Base-by-base conservation (phyloP, 1,140 invertebrate species). In the Paraescarpia echinospica region DNA sequence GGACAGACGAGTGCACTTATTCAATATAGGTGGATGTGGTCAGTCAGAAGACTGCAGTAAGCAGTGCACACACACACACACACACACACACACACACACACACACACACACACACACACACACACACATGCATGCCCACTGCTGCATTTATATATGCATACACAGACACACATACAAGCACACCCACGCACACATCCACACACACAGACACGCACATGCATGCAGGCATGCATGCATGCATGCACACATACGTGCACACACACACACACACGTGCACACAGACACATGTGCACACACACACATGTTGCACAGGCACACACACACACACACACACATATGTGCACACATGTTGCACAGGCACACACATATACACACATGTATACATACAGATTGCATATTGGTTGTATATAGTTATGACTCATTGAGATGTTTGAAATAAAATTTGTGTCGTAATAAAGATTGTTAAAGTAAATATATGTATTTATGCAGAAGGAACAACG, bases 241-340 rank as follows among this genome's bases (percentile, higher is more conserved):
- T 34, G 41, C 91, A 5, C 35, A 48, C 48, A 59, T 9, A 91
- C 91, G 0, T 34, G 41, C 48, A 59, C n/a, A 35, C 91, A 91
- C 35, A 91, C 91, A 34, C 35, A 59, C 48, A 91, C n/a, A 91
- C 34, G 41, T 34, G 31, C 91, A 35, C n/a, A 27, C 48, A 59
- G 6, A 91, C 91, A 91, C 35, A 48, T 31, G 41, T 1, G 1
- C 48, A 91, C 18, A 91, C 34, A 91, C 0, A 48, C 91, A 34
- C 14, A 48, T 12, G 12, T 27, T 41, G 12, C 41, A 41, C 12
- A 41, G 4, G 12, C 12, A 41, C 41, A 41, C 12, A 41, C 41
- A 41, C 12, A 41, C 41, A 41, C 12, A 41, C 41, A 41, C 12
- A 41, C 41, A 41, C 12, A 41, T 12, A 41, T 41, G 12, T 12